Evolutionary conservation across 2,113 vertebrate species (phyloP), one percentile per base, ranked within the genome.

Genomic region (Zapornia atra): DNA sequence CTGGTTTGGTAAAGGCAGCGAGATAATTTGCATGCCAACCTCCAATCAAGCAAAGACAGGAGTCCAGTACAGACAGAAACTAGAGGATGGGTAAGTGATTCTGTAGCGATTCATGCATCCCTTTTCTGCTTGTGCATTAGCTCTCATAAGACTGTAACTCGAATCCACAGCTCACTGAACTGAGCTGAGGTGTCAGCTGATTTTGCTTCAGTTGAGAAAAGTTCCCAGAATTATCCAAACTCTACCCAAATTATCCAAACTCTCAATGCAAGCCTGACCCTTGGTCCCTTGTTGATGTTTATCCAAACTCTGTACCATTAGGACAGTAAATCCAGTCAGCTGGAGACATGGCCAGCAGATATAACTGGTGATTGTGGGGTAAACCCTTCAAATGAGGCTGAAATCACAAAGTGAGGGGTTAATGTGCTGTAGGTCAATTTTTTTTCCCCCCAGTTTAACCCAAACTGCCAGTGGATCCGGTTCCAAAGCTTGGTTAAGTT

Each of bases 401-500:
- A 60, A 38, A 36, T 4, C 81, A 53, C 64, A 9, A 29, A 65
- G 14, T 7, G 63, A 82, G 92, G 71, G 63, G 84, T 95, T 95
- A 83, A 94, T 18, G 46, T 50, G 78, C 86, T 71, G 31, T 19
- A 48, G 84, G 78, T 85, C 70, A 42, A 2, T n/a, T 16, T 46
- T 24, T 26, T 71, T n/a, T 72, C 33, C 28, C 33, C 28, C 61
- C 77, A 38, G 75, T 66, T 71, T 82, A 70, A 51, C 66, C 82
- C 83, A 81, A 94, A 84, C 34, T 38, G 71, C 87, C 82, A 51
- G 84, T 14, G 72, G 89, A 96, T 96, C 96, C 57, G 79, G 94
- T 88, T 96, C 91, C 91, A 96, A 72, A 64, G 56, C 71, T 75
- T n/a, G n/a, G 66, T n/a, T 9, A 17, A 87, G 87, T 53, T 97